Percentiles rank a stretch among this genome's conserved stretches.
phyloP scores from a whole-genome alignment of 2,113 vertebrate species.

The Ursus arctos region DNA sequence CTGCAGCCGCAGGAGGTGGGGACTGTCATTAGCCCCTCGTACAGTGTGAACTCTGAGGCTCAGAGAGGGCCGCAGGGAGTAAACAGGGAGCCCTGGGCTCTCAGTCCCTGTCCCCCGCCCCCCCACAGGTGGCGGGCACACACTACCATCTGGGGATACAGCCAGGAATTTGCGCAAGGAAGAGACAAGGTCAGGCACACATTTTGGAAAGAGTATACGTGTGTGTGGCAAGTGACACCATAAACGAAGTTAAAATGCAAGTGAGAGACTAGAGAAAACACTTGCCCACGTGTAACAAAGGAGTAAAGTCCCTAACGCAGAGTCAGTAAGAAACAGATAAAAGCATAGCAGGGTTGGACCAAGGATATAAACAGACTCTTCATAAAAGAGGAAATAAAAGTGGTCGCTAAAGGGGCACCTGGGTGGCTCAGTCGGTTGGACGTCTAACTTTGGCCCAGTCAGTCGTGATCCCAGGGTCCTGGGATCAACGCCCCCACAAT shows the following conservation, averaged over 20 bases:
- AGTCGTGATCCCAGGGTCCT: not conserved
- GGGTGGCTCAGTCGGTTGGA: not conserved
- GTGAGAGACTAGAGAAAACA: not conserved
- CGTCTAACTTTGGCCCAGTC: not conserved
- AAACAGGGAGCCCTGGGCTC: not conserved
- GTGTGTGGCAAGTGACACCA: not conserved
- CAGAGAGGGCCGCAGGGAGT: not conserved
- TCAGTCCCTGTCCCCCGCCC: not conserved
- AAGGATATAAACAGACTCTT: not conserved
- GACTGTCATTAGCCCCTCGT: not conserved
- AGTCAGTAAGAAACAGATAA: not conserved
- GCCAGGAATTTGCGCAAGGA: not conserved
- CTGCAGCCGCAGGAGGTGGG: fast-evolving
- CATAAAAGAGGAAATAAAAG: not conserved
- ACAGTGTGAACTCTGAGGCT: not conserved
- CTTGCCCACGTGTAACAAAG: not conserved
- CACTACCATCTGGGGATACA: not conserved
- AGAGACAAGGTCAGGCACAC: not conserved
- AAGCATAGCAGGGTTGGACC: not conserved
- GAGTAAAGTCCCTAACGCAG: not conserved
- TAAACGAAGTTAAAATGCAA: not conserved
- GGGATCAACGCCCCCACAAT: not conserved
- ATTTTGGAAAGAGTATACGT: not conserved
- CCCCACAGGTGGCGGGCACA: not conserved
- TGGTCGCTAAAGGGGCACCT: not conserved